A percentile compares a stretch with the other conserved stretches of the same genome.
Conservation (phyloP, 2,888 invertebrate species). For the Maniola hyperantus region DNA sequence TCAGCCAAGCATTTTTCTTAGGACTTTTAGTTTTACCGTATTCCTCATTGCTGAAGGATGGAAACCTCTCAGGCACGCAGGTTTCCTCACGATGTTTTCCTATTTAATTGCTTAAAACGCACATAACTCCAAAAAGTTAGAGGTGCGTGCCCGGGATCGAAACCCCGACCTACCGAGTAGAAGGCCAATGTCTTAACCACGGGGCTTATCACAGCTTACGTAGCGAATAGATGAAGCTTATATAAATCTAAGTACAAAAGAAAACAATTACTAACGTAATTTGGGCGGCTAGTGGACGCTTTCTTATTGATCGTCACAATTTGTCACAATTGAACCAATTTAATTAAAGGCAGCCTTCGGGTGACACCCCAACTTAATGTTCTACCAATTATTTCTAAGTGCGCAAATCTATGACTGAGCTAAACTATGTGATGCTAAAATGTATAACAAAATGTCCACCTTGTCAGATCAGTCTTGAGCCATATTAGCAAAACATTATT, state of each 20-base stretch:
- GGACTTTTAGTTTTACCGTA: no score
- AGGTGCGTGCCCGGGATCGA: background rate
- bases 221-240: background rate
- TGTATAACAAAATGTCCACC: background rate
- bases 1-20: no score
- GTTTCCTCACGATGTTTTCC: no score
- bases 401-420: background rate
- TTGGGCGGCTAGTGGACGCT: constrained; percentile 1
- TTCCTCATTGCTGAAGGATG: no score
- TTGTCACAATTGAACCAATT: constrained; percentile 29
- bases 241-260: background rate
- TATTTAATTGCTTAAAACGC: no score
- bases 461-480: no score
- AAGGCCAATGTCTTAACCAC: no score
- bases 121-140: background rate
- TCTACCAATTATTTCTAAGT: constrained; percentile 22
- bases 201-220: no score
- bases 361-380: constrained; percentile 22
- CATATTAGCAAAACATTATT: no score
- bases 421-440: background rate
- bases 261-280: constrained; percentile 17
- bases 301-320: constrained; percentile 17
- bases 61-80: background rate
- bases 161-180: no score
- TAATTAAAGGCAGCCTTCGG: constrained; percentile 26